Evolutionary conservation across 2,113 vertebrate species (phyloP).

Genomic region (Chitala chitala): DNA sequence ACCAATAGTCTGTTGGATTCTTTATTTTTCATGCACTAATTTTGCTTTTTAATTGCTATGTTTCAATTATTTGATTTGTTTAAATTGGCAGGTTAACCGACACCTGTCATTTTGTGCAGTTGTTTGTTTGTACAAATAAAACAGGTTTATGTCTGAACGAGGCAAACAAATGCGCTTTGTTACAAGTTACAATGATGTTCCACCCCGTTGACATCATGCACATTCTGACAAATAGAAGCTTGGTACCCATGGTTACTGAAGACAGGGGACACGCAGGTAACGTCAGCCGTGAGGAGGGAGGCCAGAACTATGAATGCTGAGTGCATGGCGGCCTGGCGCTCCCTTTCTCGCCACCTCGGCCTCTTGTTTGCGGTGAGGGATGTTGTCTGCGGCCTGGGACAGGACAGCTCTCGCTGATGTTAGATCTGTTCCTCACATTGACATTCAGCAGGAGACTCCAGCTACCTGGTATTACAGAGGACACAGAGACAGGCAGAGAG

Average conservation of each 20-base stretch:
- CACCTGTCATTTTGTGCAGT: no score
- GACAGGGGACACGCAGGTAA: conserved; percentile 51
- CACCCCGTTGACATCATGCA: conserved; percentile 29
- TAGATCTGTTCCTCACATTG: background rate
- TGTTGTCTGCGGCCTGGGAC: conserved; percentile 24
- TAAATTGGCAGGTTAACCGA: no score
- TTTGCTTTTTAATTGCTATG: no score
- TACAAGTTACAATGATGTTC: background rate
- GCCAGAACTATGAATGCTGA: conserved; percentile 49
- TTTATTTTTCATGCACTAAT: no score
- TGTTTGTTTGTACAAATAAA: no score
- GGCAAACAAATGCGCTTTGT: background rate
- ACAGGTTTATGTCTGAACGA: no score
- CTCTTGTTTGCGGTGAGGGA: conserved; percentile 30
- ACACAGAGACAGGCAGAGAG: conserved; percentile 5
- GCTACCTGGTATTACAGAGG: conserved; percentile 41
- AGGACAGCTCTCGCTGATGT: conserved; percentile 31
- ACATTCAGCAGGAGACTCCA: conserved; percentile 32
- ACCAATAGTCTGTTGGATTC: no score
- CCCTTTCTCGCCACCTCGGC: conserved; percentile 33
- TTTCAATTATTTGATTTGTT: no score
- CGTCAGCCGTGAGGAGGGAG: conserved; percentile 59
- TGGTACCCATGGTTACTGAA: conserved; percentile 59
- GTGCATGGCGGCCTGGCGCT: conserved; percentile 59
- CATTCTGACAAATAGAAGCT: conserved; percentile 35